Evolutionary conservation across 2,797 vertebrate genomes (phyloP).

Genomic region (Onychomys leucogaster): DNA sequence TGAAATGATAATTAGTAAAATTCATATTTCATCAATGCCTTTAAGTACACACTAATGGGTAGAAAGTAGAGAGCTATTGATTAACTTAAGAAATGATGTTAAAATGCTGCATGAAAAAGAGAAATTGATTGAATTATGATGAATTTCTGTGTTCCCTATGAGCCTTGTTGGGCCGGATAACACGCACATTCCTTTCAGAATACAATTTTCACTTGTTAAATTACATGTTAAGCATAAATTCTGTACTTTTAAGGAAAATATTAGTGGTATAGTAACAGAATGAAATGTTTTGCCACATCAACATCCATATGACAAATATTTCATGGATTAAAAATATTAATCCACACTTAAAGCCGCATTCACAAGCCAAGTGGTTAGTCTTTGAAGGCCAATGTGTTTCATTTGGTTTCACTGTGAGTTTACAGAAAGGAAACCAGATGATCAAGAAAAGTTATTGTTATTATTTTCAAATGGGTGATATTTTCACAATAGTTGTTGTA

Average conservation of each 20-base stretch:
- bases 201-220: slow-evolving; percentile 81
- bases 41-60: not conserved
- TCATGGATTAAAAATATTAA: slow-evolving; percentile 78
- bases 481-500: slow-evolving; percentile 67
- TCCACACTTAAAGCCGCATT: slow-evolving; percentile 79
- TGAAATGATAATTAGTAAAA: not conserved
- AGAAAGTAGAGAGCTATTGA: slow-evolving; percentile 24
- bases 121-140: slow-evolving; percentile 65
- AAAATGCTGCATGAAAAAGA: slow-evolving; percentile 63
- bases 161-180: slow-evolving; percentile 68
- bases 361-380: slow-evolving; percentile 79
- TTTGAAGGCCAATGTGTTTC: slow-evolving; percentile 69
- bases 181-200: slow-evolving; percentile 64
- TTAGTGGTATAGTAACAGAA: slow-evolving; percentile 75
- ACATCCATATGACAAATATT: slow-evolving; percentile 81
- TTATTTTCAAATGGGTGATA: slow-evolving; percentile 76
- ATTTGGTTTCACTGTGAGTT: slow-evolving; percentile 57
- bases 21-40: not conserved
- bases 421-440: not conserved
- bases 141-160: slow-evolving; percentile 55
- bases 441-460: slow-evolving; percentile 66
- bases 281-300: slow-evolving; percentile 80
- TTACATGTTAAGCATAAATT: slow-evolving; percentile 72
- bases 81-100: slow-evolving; percentile 70
- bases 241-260: slow-evolving; percentile 82